Evolutionary conservation across 2,797 vertebrate species (phyloP), one percentile per base, ranked within the genome.

Genomic region (Telmatherina bonti): DNA sequence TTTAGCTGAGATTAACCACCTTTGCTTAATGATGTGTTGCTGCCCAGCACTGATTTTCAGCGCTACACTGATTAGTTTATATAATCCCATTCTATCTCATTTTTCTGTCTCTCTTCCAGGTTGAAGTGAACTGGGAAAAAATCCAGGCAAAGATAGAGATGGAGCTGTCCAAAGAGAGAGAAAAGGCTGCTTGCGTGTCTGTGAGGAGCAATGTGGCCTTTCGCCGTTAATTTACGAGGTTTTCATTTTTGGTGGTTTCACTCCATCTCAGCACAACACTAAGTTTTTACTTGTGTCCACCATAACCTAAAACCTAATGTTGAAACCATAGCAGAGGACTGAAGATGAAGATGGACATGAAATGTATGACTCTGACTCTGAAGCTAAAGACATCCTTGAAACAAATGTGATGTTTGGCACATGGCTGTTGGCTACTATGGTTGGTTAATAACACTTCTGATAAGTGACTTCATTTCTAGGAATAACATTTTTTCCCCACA

Each of bases 71-170:
- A 49, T 76, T 12, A 29, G 43, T 16, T 63, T 49, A 61, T 51
- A 22, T 70, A 22, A 43, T 76, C 22, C 53, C 1, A 41, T 63
- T 60, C 75, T 20, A 51, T 81, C 62, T 69, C 4, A n/a, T 35
- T 59, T 81, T 52, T 69, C 3, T 85, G 22, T 64, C 43, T 80
- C 60, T 83, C 88, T n/a, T 69, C 67, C 92, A 99, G 98, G 96
- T 99, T 80, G 96, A 98, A 89, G 95, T 99, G 85, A 95, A 99
- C 78, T 99, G 97, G 98, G 94, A 96, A 70, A 99, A 98, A 93
- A 97, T 99, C 92, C 96, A 96, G 93, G 96, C 95, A 27, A 99
- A 99, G 92, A 96, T 98, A 43, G 96, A 99, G 84, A 94, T 97
- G 96, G 98, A 99, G 91, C 85, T 98, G 62, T 89, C 94, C 10